Evolutionary conservation across 2,113 vertebrate genomes (phyloP).

Genomic region (Hippocampus guttulatus): DNA sequence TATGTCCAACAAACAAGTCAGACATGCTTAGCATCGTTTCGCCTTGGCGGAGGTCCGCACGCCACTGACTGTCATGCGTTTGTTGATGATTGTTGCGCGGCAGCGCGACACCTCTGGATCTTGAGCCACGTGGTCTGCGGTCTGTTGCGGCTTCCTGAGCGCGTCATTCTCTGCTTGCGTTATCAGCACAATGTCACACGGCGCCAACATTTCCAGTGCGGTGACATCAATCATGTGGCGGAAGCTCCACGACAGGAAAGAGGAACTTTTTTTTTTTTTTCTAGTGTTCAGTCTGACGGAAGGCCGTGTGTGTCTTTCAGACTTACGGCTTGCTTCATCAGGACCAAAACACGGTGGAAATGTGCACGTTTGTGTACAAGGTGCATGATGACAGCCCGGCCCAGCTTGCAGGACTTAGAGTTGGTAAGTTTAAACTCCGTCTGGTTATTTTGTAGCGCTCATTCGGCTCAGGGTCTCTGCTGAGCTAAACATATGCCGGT

Average conservation of each 20-base stretch:
- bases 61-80: neutral
- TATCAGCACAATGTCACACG: conserved; percentile 8
- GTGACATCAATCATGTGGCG: conserved; percentile 8
- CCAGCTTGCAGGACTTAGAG: conserved; percentile 81
- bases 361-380: conserved; percentile 95
- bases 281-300: neutral
- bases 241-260: neutral
- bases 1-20: neutral
- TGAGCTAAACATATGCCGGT: neutral
- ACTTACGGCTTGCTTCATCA: conserved; percentile 92
- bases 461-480: neutral
- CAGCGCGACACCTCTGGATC: neutral
- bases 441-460: neutral
- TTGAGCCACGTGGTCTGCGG: neutral
- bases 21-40: neutral
- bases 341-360: conserved; percentile 87
- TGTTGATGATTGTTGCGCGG: conserved; percentile 34
- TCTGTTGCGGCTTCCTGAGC: conserved; percentile 23
- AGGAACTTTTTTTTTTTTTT: neutral
- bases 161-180: neutral
- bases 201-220: neutral
- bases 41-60: neutral
- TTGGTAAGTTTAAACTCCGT: conserved; percentile 73
- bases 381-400: conserved; percentile 87
- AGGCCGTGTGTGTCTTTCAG: conserved; percentile 64